phyloP scores from a whole-genome alignment of 1,140 invertebrate species.

The Caenorhabditis briggsae region DNA sequence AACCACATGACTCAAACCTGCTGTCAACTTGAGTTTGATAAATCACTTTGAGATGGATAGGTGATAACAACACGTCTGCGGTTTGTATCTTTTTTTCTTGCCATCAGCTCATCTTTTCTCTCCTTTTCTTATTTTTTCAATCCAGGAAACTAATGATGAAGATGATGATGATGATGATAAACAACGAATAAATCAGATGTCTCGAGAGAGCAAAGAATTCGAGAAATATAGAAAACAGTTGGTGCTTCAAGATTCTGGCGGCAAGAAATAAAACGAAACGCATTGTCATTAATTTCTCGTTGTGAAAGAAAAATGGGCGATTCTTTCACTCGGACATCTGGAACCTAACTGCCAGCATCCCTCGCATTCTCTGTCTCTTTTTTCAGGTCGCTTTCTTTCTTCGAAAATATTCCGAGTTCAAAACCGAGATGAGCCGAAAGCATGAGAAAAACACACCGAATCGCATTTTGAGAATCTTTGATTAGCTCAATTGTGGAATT shows the following conservation, averaged over 20 bases:
- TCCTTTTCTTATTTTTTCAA: neutral
- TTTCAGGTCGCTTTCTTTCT: neutral
- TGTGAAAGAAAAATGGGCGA: constrained; percentile 45
- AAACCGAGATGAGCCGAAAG: neutral
- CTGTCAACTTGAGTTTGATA: neutral
- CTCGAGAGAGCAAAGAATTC: constrained; percentile 2
- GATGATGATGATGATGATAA: constrained; percentile 16
- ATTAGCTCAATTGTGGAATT: constrained; percentile 46
- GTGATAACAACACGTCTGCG: constrained; percentile 33
- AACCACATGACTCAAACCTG: neutral
- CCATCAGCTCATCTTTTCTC: neutral
- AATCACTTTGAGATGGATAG: neutral
- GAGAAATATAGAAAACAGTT: constrained; percentile 31
- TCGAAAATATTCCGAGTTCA: neutral
- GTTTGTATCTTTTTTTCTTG: neutral
- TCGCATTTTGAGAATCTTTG: neutral
- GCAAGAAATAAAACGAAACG: constrained; percentile 42
- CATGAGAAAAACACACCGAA: neutral
- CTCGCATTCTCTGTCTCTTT: neutral
- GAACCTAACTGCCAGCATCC: constrained; percentile 11
- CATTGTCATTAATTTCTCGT: constrained; percentile 50
- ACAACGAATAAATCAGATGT: constrained; percentile 48
- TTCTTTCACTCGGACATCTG: constrained; percentile 30
- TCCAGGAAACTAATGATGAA: constrained; percentile 28
- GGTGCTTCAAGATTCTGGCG: neutral